Conservation (phyloP, 2,113 vertebrate genomes). For the Sorex fumeus region DNA sequence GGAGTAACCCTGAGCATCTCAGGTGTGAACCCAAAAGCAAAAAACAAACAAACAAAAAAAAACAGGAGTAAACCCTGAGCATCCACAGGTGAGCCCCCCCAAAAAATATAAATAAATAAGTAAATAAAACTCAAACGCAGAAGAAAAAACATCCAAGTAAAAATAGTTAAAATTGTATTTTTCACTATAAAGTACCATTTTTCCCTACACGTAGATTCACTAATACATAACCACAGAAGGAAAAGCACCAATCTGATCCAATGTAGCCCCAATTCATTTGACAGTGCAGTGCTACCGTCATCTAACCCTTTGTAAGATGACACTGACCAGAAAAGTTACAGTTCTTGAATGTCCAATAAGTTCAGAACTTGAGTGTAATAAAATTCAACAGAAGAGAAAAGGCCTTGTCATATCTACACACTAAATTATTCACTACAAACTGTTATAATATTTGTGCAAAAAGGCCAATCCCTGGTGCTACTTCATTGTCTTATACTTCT, state of each 20-base stretch:
- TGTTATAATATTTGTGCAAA: background rate
- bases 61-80: no score
- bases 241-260: background rate
- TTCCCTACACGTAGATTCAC: background rate
- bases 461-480: background rate
- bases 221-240: background rate
- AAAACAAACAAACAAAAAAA: no score
- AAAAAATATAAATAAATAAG: background rate
- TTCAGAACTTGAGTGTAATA: background rate
- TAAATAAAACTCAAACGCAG: conserved; percentile 1
- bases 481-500: background rate
- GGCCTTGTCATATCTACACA: background rate
- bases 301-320: background rate
- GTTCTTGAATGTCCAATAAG: background rate
- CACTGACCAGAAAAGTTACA: conserved; percentile 9
- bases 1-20: no score
- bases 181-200: background rate
- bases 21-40: no score
- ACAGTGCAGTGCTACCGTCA: background rate
- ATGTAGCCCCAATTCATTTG: background rate
- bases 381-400: background rate
- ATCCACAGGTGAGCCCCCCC: no score
- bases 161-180: background rate
- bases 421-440: conserved; percentile 32
- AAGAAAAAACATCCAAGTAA: conserved; percentile 67